phyloP scores from a whole-genome alignment of 2,888 invertebrate species.

The Notodonta dromedarius region DNA sequence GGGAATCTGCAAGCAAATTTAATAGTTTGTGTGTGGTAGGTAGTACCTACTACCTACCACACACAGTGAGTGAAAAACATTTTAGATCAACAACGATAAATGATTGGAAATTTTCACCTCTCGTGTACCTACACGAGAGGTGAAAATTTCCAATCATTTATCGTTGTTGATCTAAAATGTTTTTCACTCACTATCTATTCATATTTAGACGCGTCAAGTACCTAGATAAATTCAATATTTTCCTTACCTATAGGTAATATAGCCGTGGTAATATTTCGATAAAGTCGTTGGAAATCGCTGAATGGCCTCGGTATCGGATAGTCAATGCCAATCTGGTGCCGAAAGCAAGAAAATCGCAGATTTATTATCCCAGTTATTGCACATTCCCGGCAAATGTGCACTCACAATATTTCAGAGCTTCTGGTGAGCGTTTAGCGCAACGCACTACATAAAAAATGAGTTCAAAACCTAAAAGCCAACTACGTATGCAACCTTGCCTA shows the following conservation, averaged over 20 bases:
- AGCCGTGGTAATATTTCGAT: not conserved
- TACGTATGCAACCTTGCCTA: too few relatives aligned
- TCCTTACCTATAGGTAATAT: not conserved
- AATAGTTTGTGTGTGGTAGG: too few relatives aligned
- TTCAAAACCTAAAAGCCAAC: too few relatives aligned
- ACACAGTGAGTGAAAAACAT: not conserved
- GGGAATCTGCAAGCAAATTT: too few relatives aligned
- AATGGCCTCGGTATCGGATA: conserved; percentile 37
- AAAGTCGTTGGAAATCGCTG: conserved; percentile 22
- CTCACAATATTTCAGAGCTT: conserved; percentile 44
- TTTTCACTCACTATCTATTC: not conserved
- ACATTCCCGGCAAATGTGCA: conserved; percentile 62
- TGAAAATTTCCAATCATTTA: too few relatives aligned
- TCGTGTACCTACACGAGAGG: too few relatives aligned
- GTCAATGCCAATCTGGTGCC: conserved; percentile 27
- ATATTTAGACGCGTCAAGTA: too few relatives aligned
- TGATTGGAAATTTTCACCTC: too few relatives aligned
- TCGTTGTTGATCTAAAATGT: not conserved
- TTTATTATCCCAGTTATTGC: conserved; percentile 64
- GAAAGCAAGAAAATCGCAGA: conserved; percentile 52
- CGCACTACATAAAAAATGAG: too few relatives aligned
- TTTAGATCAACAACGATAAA: not conserved
- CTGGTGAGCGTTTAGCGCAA: conserved; percentile 3
- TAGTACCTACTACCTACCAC: too few relatives aligned
- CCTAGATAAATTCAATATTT: not conserved